Percentiles rank a stretch among this genome's conserved stretches.
These are phyloP conservation scores for Hylyphantes graminicola DNA, from an alignment of 1,140 invertebrate genomes.

Conservation along the genomic window DNA sequence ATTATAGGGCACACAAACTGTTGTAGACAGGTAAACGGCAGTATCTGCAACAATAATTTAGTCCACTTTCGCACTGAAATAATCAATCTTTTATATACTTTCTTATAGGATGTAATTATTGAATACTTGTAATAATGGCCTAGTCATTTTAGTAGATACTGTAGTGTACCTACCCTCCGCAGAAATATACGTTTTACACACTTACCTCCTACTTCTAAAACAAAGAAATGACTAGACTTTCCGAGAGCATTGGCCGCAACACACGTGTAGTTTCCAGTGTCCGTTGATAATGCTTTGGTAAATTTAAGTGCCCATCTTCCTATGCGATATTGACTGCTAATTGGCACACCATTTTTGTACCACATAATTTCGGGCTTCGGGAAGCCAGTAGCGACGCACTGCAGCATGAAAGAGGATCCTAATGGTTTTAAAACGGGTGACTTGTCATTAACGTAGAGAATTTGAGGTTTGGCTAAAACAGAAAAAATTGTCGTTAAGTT, in stretches of 20 bases:
- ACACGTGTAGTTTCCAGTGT: conserved; percentile 60
- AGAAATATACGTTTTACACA: not conserved
- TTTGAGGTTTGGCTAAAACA: conserved; percentile 20
- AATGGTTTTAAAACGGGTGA: conserved; percentile 17
- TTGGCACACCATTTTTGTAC: conserved; percentile 85
- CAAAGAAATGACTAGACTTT: conserved; percentile 37
- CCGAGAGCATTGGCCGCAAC: conserved; percentile 51
- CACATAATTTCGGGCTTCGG: conserved; percentile 85
- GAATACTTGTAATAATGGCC: too few species aligned
- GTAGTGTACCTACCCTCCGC: too few species aligned
- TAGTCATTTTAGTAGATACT: too few species aligned
- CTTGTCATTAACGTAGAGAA: conserved; percentile 35
- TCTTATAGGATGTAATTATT: too few species aligned
- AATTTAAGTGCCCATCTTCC: conserved; percentile 54
- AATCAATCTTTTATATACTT: too few species aligned
- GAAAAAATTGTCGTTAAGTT: conserved; percentile 9
- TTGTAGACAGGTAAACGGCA: too few species aligned
- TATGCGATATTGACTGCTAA: conserved; percentile 74
- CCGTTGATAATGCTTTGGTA: conserved; percentile 45
- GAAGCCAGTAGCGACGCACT: conserved; percentile 79
- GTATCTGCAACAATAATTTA: too few species aligned
- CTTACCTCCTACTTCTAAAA: conserved; percentile 43
- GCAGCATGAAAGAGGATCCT: conserved; percentile 38
- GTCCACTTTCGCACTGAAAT: too few species aligned
- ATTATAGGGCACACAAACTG: too few species aligned